Conservation (phyloP, 2,888 invertebrate species). For the Nebria salina region DNA sequence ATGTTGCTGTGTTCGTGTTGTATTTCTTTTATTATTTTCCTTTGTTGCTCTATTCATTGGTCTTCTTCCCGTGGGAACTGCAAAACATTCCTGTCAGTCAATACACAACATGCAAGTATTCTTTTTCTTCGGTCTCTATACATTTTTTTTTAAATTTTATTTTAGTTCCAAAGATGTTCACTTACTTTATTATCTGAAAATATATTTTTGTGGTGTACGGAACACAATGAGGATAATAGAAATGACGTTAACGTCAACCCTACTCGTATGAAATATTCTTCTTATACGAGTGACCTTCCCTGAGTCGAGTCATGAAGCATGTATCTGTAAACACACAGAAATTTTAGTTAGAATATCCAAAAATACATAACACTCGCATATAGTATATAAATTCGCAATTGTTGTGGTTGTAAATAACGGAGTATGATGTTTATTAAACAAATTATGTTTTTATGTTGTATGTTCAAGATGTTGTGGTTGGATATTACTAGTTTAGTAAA, state of each 20-base stretch:
- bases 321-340: too few species aligned
- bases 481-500: slow-evolving; percentile 3
- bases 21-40: slow-evolving; percentile 2
- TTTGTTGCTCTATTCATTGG: slow-evolving; percentile 8
- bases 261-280: too few species aligned
- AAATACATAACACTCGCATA: neutral
- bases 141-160: neutral
- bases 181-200: too few species aligned
- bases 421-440: neutral
- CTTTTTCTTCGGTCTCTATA: neutral
- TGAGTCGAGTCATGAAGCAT: too few species aligned
- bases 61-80: slow-evolving; percentile 12
- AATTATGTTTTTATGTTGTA: neutral
- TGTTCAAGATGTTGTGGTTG: neutral
- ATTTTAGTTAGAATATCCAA: neutral
- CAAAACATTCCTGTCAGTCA: slow-evolving; percentile 14
- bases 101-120: neutral
- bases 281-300: too few species aligned
- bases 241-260: too few species aligned
- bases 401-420: neutral
- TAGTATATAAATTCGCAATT: neutral
- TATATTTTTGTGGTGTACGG: too few species aligned
- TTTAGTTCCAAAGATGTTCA: too few species aligned
- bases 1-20: neutral
- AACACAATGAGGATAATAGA: too few species aligned